Evolutionary conservation across 2,113 vertebrate genomes (phyloP).

Genomic region (Lycaon pictus): DNA sequence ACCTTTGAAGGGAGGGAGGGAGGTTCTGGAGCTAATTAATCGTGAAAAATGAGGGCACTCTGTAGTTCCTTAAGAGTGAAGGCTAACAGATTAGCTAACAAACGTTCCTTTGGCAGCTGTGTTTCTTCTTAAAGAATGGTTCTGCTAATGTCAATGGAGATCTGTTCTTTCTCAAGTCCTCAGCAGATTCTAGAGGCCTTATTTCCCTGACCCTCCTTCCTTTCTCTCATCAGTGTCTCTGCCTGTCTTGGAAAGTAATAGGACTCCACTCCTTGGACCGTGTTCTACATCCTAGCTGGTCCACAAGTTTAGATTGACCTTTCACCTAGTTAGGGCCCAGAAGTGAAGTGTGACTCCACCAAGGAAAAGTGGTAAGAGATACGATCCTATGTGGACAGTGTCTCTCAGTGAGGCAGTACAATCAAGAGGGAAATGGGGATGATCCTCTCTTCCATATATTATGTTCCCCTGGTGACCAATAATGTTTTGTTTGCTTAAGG

Average conservation of each 20-base stretch:
- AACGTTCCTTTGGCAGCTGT: not conserved
- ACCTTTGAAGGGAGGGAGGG: constrained; percentile 35
- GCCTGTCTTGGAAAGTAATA: constrained; percentile 71
- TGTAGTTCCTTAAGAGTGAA: constrained; percentile 38
- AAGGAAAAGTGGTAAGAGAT: constrained; percentile 71
- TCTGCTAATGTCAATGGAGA: constrained; percentile 19
- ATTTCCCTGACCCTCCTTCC: constrained; percentile 45
- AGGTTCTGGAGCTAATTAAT: constrained; percentile 29
- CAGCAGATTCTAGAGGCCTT: constrained; percentile 61
- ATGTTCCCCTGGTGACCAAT: constrained; percentile 48
- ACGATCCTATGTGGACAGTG: not conserved
- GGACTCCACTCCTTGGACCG: constrained; percentile 68
- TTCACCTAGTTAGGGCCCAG: constrained; percentile 70
- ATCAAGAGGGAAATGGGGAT: not conserved
- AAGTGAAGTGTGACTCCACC: constrained; percentile 63
- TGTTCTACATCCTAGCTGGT: constrained; percentile 54
- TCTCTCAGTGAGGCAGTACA: not conserved
- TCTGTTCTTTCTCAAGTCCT: constrained; percentile 63
- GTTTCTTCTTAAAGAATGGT: constrained; percentile 59
- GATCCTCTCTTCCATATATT: not conserved
- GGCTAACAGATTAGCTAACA: constrained; percentile 37
- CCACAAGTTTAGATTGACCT: constrained; percentile 75
- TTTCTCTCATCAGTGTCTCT: constrained; percentile 20
- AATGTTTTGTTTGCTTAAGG: constrained; percentile 24
- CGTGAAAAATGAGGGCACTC: not conserved